Base-by-base conservation (phyloP, 92 coral and sea anemone genomes). In the Micromussa lordhowensis region DNA sequence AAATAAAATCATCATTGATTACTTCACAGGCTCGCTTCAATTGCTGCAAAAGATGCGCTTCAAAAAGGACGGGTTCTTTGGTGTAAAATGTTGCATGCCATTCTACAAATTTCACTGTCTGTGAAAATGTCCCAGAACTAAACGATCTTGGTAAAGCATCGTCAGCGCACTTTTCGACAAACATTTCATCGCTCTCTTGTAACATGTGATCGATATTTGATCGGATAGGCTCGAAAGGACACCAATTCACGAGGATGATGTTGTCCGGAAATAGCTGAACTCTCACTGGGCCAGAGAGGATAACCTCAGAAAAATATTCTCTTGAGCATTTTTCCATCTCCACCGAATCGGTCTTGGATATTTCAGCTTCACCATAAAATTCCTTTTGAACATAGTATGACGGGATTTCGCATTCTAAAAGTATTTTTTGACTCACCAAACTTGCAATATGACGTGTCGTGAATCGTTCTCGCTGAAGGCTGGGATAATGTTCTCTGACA, bases 201-300 rank as follows among this genome's bases (percentile, higher is more conserved):
- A 92, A 82, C 8, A 96, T 68, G 83, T 90, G 90, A 79, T 95
- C 93, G 79, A 92, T 58, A 83, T 96, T 96, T 51, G 96, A 91
- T 72, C 89, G 91, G 77, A 86, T 64, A 40, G 91, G 96, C 81
- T 89, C 94, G 79, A 90, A 95, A 15, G 99, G 98, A 74, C 96
- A 98, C 94, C 96, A 94, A 76, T 96, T 96, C 26, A 95, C 88
- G 63, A 96, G 76, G 31, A 95, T 82, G 66, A 94, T 82, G 75
- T 90, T 78, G 77, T 90, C 91, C 78, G 93, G 83, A 59, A 96
- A 91, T 58, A 96, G 87, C 2, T 22, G 15, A 12, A 86, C 85
- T 3, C 84, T 83, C 29, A 86, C 92, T 4, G 88, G 53, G 44
- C 61, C 84, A 13, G 91, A 69, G 28, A 94, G 85, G 44, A 95